Percentiles rank a stretch among this genome's conserved stretches.
Conservation (phyloP, 2,113 vertebrate species). For the Notothenia rossii region DNA sequence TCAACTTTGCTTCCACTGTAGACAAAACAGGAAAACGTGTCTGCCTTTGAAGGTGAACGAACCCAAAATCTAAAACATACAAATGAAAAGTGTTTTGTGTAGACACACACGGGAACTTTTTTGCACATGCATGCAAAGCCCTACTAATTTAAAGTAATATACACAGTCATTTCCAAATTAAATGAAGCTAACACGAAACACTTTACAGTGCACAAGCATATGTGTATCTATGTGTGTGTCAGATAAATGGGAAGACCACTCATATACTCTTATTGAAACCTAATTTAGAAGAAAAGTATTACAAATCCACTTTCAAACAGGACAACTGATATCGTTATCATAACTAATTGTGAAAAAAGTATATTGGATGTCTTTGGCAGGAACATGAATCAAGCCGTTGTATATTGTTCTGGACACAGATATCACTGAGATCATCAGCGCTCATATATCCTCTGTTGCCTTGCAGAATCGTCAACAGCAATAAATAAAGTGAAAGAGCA, state of each 20-base stretch:
- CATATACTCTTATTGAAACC: slow-evolving; percentile 2
- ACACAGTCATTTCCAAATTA: background rate
- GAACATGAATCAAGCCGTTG: slow-evolving; percentile 58
- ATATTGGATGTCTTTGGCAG: slow-evolving; percentile 56
- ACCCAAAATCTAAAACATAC: slow-evolving; percentile 19
- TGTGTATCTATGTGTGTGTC: slow-evolving; percentile 3
- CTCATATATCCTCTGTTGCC: slow-evolving; percentile 64
- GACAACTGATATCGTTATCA: slow-evolving; percentile 32
- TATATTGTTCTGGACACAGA: slow-evolving; percentile 72
- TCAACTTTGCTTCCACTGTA: slow-evolving; percentile 16
- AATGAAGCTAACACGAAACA: slow-evolving; percentile 1
- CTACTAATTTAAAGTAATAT: background rate
- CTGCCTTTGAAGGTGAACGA: slow-evolving; percentile 45
- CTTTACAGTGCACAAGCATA: background rate
- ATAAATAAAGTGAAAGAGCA: slow-evolving; percentile 67
- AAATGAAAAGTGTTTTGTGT: background rate
- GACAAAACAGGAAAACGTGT: slow-evolving; percentile 65
- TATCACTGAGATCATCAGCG: slow-evolving; percentile 59
- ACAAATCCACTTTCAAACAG: slow-evolving; percentile 14
- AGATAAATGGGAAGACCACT: background rate
- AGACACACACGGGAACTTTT: background rate
- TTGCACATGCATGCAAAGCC: background rate
- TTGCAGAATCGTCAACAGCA: slow-evolving; percentile 57
- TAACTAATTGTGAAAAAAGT: slow-evolving; percentile 22
- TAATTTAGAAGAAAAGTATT: slow-evolving; percentile 35